phyloP scores from a whole-genome alignment of 1,140 invertebrate species.

The Amyelois transitella region DNA sequence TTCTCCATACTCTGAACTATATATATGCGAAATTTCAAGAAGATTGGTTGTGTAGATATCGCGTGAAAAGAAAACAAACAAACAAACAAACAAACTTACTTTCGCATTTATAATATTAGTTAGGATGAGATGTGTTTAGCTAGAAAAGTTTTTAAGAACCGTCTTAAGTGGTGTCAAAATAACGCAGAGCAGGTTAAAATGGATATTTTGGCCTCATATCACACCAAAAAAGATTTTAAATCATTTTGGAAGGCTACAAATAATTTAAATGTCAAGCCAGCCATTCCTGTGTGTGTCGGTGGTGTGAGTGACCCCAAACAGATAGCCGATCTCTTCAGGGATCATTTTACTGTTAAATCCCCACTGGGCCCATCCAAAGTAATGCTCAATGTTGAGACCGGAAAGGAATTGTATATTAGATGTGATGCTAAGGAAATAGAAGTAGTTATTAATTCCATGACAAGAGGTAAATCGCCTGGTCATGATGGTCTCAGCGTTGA shows the following conservation, averaged over 20 bases:
- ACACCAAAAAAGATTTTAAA: constrained; percentile 10
- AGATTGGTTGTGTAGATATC: too few species aligned
- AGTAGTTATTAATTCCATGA: not conserved
- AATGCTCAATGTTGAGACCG: not conserved
- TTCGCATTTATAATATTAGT: too few species aligned
- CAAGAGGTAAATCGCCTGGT: constrained; percentile 1
- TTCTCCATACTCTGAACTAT: too few species aligned
- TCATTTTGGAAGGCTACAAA: constrained; percentile 20
- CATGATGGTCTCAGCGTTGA: too few species aligned
- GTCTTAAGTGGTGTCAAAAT: constrained; percentile 16
- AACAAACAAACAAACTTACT: too few species aligned
- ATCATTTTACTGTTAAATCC: constrained; percentile 9
- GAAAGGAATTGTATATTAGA: not conserved
- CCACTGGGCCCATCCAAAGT: not conserved
- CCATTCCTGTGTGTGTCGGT: constrained; percentile 11
- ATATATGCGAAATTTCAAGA: too few species aligned
- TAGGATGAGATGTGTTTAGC: too few species aligned
- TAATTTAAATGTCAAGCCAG: constrained; percentile 5
- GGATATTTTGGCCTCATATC: constrained; percentile 9
- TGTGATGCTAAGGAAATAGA: not conserved
- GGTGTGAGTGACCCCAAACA: constrained; percentile 2
- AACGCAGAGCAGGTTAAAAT: constrained; percentile 18
- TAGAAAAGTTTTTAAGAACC: constrained; percentile 9
- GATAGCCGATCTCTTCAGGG: constrained; percentile 9
- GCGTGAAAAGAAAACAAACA: too few species aligned